Percentiles rank a stretch among this genome's conserved stretches.
phyloP scores from a whole-genome alignment of 2,113 vertebrate species.

The Rhinolophus ferrumequinum region DNA sequence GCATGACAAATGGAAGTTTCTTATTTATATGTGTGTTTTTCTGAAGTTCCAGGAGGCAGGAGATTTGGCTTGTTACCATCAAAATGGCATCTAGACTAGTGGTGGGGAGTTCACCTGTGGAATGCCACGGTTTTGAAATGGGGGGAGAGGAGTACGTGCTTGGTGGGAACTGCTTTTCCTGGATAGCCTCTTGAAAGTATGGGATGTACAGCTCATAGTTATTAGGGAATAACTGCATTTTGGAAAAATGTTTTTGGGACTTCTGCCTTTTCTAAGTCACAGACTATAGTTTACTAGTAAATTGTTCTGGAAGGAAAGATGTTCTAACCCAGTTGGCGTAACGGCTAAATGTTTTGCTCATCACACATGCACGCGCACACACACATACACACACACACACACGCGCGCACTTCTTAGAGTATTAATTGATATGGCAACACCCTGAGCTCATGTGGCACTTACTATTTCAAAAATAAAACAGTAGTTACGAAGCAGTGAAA shows the following conservation, averaged over 20 bases:
- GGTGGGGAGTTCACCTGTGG: not conserved
- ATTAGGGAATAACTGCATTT: not conserved
- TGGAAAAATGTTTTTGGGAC: not conserved
- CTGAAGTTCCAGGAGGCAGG: not conserved
- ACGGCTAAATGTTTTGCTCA: constrained; percentile 16
- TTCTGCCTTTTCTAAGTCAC: constrained; percentile 14
- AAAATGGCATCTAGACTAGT: not conserved
- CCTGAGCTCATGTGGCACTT: not conserved
- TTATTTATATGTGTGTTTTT: not conserved
- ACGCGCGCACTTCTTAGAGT: no score
- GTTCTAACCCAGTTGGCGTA: not conserved
- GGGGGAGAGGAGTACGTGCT: not conserved
- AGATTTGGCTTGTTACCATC: not conserved
- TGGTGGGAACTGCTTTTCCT: not conserved
- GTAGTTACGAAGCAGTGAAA: not conserved
- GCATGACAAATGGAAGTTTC: not conserved
- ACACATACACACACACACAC: not conserved
- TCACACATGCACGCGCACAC: no score
- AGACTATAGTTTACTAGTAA: not conserved
- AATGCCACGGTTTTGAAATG: not conserved
- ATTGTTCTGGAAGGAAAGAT: not conserved
- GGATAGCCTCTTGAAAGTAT: not conserved
- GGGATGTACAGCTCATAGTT: not conserved
- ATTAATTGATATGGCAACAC: constrained; percentile 15
- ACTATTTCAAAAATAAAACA: constrained; percentile 46